Conservation (phyloP, 2,797 vertebrate species). For the Clangula hyemalis region DNA sequence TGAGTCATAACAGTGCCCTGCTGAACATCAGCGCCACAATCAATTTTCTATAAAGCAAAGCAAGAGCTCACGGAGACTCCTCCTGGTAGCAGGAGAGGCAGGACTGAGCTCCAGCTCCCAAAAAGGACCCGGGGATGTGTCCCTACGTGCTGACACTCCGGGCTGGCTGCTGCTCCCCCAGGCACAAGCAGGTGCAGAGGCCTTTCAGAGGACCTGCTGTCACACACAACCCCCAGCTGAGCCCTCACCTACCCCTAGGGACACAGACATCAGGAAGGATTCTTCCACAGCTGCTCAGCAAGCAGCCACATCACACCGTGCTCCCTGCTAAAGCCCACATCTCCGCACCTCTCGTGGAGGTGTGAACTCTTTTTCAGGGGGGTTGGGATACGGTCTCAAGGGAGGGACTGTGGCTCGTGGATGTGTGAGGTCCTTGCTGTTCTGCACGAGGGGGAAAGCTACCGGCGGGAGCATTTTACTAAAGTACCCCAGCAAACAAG, state of each 20-base stretch:
- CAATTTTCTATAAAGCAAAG: conserved; percentile 46
- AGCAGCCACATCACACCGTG: not conserved
- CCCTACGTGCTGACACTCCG: not conserved
- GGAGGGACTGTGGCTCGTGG: not conserved
- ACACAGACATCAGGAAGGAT: not conserved
- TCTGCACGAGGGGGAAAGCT: not conserved
- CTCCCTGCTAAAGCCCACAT: not conserved
- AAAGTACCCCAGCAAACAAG: not conserved
- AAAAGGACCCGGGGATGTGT: not conserved
- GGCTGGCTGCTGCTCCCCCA: not conserved
- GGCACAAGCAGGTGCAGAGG: not conserved
- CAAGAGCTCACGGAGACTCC: not conserved
- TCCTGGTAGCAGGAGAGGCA: not conserved
- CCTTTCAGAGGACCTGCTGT: not conserved
- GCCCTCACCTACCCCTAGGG: not conserved
- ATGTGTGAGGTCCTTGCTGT: not conserved
- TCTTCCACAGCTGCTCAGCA: not conserved
- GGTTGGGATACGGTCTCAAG: not conserved
- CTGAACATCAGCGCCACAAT: conserved; percentile 12
- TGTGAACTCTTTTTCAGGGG: not conserved
- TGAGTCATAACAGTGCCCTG: conserved; percentile 48
- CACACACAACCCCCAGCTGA: not conserved
- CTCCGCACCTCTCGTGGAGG: not conserved
- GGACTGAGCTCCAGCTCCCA: not conserved
- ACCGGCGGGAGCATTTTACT: not conserved